These are phyloP conservation scores for Larimichthys crocea DNA, from an alignment of 2,113 vertebrate genomes.

Conservation along the genomic window DNA sequence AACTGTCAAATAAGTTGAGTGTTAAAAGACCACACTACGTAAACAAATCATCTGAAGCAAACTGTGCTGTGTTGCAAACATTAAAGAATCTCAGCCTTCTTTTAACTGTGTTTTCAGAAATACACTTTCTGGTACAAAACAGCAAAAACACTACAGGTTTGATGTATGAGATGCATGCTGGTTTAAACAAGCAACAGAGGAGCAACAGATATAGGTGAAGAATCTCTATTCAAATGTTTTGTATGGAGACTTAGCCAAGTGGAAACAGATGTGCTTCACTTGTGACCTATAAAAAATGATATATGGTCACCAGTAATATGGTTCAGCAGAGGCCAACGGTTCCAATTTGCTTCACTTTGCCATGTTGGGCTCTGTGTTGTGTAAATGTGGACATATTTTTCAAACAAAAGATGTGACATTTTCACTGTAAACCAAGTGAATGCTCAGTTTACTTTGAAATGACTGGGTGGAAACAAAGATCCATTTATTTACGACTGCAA, in stretches of 20 bases:
- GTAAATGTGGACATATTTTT: constrained; percentile 91
- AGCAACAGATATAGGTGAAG: constrained; percentile 77
- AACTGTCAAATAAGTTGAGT: constrained; percentile 86
- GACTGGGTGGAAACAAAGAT: constrained; percentile 70
- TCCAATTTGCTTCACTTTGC: constrained; percentile 97
- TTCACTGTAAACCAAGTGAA: constrained; percentile 34
- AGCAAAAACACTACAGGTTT: constrained; percentile 41
- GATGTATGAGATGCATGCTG: constrained; percentile 62
- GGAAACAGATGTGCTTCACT: constrained; percentile 97
- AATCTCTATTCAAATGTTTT: constrained; percentile 90
- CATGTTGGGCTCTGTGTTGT: constrained; percentile 91
- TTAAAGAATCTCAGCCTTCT: constrained; percentile 43
- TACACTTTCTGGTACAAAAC: constrained; percentile 11
- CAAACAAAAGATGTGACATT: constrained; percentile 89
- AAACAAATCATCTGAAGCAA: constrained; percentile 84
- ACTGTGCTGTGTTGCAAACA: constrained; percentile 74
- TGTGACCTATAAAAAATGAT: constrained; percentile 93
- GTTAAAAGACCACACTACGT: constrained; percentile 76
- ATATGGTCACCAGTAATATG: constrained; percentile 92
- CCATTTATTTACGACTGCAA: constrained; percentile 80
- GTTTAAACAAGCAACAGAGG: constrained; percentile 61
- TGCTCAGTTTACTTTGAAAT: constrained; percentile 52
- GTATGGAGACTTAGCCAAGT: constrained; percentile 92
- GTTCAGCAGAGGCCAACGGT: constrained; percentile 92
- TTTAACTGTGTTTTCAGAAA: constrained; percentile 41